A percentile compares a stretch with the other conserved stretches of the same genome.
These are phyloP conservation scores for Silurus glanis DNA, from an alignment of 2,113 vertebrate genomes.

Conservation along the genomic window DNA sequence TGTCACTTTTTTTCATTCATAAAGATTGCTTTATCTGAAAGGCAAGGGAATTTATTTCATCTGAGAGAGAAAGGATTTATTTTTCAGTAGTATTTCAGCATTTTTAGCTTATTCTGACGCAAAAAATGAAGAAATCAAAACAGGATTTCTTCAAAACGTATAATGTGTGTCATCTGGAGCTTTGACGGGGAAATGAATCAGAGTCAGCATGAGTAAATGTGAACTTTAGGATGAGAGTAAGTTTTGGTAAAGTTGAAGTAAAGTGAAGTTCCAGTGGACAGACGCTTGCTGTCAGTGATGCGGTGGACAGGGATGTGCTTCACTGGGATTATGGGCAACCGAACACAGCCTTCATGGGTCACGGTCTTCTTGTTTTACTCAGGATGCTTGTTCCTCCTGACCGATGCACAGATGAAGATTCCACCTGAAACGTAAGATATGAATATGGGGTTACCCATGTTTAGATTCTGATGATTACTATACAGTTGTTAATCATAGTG, in stretches of 20 bases:
- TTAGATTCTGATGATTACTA: not conserved
- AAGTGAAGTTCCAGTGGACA: conserved; percentile 17
- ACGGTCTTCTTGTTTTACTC: conserved; percentile 67
- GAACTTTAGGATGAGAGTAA: conserved; percentile 41
- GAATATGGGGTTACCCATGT: not conserved
- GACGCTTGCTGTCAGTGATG: conserved; percentile 15
- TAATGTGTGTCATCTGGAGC: conserved; percentile 6
- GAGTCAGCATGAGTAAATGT: conserved; percentile 58
- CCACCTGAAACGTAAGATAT: conserved; percentile 87
- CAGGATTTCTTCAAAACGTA: conserved; percentile 29
- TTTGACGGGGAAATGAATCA: not conserved
- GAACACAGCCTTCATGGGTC: conserved; percentile 50
- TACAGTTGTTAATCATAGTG: not conserved
- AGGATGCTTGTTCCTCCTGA: conserved; percentile 65
- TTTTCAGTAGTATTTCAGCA: not conserved
- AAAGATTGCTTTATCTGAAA: not conserved
- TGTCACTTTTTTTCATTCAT: not conserved
- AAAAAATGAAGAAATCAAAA: conserved; percentile 22
- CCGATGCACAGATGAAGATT: conserved; percentile 80
- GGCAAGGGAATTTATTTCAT: not conserved
- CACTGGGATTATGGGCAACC: conserved; percentile 27
- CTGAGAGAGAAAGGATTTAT: not conserved
- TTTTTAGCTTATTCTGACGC: not conserved
- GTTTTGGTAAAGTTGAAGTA: not conserved
- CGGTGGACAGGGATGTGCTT: conserved; percentile 1